A percentile compares a stretch with the other conserved stretches of the same genome.
Evolutionary conservation across 2,888 invertebrate genomes (phyloP).

Genomic region (Orchestes rusci): DNA sequence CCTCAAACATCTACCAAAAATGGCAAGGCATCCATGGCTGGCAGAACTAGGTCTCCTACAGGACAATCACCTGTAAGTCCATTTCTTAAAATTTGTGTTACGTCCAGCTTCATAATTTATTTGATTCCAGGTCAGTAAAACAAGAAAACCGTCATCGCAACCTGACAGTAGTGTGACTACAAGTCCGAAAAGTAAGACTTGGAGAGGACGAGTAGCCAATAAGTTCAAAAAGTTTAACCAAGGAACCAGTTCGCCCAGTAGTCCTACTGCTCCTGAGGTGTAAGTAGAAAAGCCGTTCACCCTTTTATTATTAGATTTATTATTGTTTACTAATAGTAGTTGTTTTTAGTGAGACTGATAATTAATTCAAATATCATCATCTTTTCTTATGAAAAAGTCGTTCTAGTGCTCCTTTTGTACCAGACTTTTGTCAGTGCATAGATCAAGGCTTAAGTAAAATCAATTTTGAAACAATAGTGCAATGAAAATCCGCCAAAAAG

Average conservation of each 20-base stretch:
- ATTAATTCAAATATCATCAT: too few species aligned
- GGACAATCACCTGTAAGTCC: constrained; percentile 58
- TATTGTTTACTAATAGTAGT: too few species aligned
- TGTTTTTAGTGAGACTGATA: too few species aligned
- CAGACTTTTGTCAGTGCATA: too few species aligned
- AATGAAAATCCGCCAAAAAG: too few species aligned
- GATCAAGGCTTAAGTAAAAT: too few species aligned
- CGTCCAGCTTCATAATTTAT: neutral
- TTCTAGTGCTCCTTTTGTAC: too few species aligned
- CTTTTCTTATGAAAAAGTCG: neutral
- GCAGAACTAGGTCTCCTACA: constrained; percentile 50
- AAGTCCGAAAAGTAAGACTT: constrained; percentile 79
- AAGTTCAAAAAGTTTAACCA: constrained; percentile 74
- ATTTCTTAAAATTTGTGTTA: neutral
- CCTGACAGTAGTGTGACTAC: constrained; percentile 25
- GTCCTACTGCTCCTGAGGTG: constrained; percentile 56
- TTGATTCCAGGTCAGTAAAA: constrained; percentile 47
- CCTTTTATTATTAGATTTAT: too few species aligned
- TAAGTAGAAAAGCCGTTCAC: too few species aligned
- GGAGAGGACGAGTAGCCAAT: constrained; percentile 82
- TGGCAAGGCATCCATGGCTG: constrained; percentile 46
- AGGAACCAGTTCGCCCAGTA: constrained; percentile 51
- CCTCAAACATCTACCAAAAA: constrained; percentile 45
- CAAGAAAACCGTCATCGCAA: constrained; percentile 52
- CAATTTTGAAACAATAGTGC: too few species aligned